A percentile compares a stretch with the other conserved stretches of the same genome.
Conservation (phyloP, 2,113 vertebrate genomes). For the Vireo altiloquus region DNA sequence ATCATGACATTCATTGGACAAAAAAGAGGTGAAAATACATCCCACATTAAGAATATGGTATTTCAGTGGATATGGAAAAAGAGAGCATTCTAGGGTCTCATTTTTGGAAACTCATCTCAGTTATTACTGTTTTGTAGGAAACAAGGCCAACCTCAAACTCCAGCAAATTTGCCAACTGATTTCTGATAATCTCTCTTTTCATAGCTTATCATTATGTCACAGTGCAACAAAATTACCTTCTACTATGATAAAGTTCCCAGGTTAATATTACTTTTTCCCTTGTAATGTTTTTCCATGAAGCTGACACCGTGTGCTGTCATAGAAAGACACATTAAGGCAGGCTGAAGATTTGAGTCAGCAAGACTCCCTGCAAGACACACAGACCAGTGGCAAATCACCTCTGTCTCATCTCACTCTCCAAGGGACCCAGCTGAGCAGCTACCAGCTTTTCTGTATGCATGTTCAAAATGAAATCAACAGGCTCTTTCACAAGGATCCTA, state of each 20-base stretch:
- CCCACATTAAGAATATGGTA: neutral
- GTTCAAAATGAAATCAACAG: neutral
- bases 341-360: neutral
- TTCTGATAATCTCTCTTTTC: neutral
- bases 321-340: neutral
- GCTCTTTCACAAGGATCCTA: neutral
- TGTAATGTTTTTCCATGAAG: neutral
- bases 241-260: neutral
- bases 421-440: neutral
- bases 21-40: neutral
- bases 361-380: neutral
- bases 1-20: neutral
- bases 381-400: neutral
- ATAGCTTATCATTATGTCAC: neutral
- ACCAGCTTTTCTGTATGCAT: neutral
- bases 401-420: rapidly evolving
- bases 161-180: neutral
- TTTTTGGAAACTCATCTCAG: neutral
- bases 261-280: neutral
- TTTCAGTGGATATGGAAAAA: neutral
- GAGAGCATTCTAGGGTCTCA: neutral
- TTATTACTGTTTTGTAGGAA: neutral
- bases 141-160: neutral
- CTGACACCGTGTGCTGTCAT: neutral
- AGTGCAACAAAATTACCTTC: neutral